Base-by-base conservation (phyloP, 2,113 vertebrate species). In the Pangasianodon hypophthalmus region DNA sequence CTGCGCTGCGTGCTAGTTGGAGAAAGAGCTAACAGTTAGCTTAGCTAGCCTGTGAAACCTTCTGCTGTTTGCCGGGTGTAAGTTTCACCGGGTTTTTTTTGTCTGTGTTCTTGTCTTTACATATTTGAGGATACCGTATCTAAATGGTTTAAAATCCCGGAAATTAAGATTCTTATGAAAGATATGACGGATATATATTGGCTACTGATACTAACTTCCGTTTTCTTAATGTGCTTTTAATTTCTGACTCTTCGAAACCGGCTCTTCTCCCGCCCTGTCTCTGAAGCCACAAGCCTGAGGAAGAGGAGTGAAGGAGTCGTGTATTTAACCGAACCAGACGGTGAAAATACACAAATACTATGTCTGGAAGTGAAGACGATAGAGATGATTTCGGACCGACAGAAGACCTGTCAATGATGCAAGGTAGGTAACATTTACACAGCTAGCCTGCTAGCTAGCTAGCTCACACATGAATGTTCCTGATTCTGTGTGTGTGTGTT, bases 281-380 rank as follows among this genome's bases (percentile, higher is more conserved):
- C 89, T 87, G 91, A 91, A 88, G 90, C 92, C 91, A 90, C 90
- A 71, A 93, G 92, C 88, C 91, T 91, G 94, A 92, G 92, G 48
- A 41, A 86, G 75, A 86, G 69, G 82, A 88, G 71, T 41, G 69
- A 85, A 90, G 83, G 18, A 48, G 50, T 7, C 64, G 90, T 58
- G 56, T 84, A 56, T 88, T 89, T 79, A 84, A 29, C 88, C 90
- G 50, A 48, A 90, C 56, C 54, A 88, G 64, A 85, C 85, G 83
- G 88, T 85, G 88, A 56, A 81, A 32, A 85, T 73, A 86, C 37
- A 88, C 48, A 56, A 32, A 41, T 41, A 87, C 84, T 83, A 96
- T 96, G 96, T 96, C 96, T 93, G 95, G 95, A 90, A 96, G 95
- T 90, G 96, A 96, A 44, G 96, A 96, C 13, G 96, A 96, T 52